Percentiles rank a stretch among this genome's conserved stretches.
phyloP scores from a whole-genome alignment of 2,888 invertebrate genomes.

The Julus scandinavius region DNA sequence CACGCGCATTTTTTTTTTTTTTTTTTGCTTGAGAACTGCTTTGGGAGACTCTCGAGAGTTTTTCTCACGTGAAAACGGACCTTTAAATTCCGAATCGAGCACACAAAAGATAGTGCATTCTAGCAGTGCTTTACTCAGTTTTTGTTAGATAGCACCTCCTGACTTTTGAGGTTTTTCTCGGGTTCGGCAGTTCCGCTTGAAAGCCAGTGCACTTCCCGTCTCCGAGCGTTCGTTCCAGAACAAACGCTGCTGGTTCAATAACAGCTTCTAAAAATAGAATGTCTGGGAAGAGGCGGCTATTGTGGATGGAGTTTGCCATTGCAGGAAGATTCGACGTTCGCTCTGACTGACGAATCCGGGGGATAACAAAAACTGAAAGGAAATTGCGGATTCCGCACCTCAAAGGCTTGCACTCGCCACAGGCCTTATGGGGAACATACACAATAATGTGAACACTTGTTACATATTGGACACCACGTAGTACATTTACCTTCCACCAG shows the following conservation, averaged over 20 bases:
- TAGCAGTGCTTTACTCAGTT: no score
- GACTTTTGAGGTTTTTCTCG: no score
- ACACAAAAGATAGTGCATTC: no score
- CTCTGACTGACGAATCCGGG: neutral
- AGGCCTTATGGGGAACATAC: neutral
- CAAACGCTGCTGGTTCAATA: conserved; percentile 31
- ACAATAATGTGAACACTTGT: no score
- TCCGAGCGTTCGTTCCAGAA: neutral
- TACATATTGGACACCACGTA: no score
- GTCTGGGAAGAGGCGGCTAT: conserved; percentile 24
- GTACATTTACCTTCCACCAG: no score
- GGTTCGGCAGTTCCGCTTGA: neutral
- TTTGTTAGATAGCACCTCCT: no score
- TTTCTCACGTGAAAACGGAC: no score
- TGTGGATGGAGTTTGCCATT: neutral
- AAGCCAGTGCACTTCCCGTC: neutral
- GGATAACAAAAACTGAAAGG: neutral
- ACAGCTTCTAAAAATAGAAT: conserved; percentile 45
- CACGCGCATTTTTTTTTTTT: no score
- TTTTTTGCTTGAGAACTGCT: no score
- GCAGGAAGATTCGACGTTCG: neutral
- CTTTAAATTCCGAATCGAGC: no score
- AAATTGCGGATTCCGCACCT: neutral
- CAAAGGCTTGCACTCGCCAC: neutral
- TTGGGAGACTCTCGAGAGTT: no score